These are phyloP conservation scores for Tetanocera ferruginea DNA, from an alignment of 2,888 invertebrate genomes.

Conservation along the genomic window DNA sequence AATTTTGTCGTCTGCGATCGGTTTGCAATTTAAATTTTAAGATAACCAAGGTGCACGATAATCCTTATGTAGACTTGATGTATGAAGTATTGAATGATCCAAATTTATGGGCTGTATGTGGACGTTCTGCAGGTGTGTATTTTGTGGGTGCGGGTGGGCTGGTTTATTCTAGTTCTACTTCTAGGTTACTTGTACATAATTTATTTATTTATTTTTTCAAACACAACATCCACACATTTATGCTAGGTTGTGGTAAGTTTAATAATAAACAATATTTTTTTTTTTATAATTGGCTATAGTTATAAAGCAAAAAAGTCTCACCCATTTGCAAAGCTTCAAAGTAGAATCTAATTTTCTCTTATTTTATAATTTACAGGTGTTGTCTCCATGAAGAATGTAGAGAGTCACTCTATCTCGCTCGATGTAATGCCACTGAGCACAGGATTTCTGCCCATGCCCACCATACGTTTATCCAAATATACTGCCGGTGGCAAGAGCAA, in stretches of 20 bases:
- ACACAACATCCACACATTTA: slow-evolving; percentile 9
- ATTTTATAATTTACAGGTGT: slow-evolving; percentile 73
- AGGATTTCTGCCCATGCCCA: slow-evolving; percentile 90
- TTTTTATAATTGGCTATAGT: background rate
- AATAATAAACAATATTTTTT: background rate
- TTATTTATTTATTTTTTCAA: slow-evolving; percentile 32
- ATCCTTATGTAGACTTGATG: slow-evolving; percentile 76
- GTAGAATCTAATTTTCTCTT: background rate
- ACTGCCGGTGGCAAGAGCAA: slow-evolving; percentile 76
- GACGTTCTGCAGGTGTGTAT: slow-evolving; percentile 83
- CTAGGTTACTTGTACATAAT: slow-evolving; percentile 1
- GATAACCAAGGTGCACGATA: slow-evolving; percentile 75
- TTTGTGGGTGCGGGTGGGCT: background rate
- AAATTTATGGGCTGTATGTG: slow-evolving; percentile 93
- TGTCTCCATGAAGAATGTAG: slow-evolving; percentile 77
- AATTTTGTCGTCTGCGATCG: slow-evolving; percentile 90
- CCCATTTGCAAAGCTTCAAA: background rate
- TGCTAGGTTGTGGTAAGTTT: slow-evolving; percentile 42
- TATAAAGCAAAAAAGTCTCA: background rate
- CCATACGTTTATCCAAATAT: slow-evolving; percentile 89
- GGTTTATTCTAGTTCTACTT: background rate
- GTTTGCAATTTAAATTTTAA: slow-evolving; percentile 86
- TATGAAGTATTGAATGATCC: slow-evolving; percentile 95
- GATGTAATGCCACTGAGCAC: slow-evolving; percentile 95
- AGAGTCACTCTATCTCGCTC: slow-evolving; percentile 81